phyloP scores from a whole-genome alignment of 2,797 vertebrate genomes.

The Threskiornis aethiopicus region DNA sequence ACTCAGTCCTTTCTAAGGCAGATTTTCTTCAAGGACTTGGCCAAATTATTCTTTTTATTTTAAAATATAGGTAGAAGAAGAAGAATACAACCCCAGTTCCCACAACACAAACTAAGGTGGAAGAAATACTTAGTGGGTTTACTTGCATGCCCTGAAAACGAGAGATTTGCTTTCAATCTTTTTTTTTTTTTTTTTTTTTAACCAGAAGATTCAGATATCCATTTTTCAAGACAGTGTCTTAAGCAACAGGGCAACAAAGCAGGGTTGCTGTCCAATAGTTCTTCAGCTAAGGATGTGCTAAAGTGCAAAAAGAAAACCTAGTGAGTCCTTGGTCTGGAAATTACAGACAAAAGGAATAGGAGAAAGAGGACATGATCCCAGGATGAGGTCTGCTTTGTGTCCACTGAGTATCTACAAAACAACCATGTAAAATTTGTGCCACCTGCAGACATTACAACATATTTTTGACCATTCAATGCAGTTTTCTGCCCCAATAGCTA shows the following conservation, averaged over 20 bases:
- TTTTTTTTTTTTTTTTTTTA: neutral
- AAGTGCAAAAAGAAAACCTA: neutral
- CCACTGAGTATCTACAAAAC: neutral
- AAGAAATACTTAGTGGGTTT: neutral
- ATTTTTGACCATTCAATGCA: conserved; percentile 12
- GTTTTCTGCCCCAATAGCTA: neutral
- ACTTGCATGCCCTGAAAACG: neutral
- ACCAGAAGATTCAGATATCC: neutral
- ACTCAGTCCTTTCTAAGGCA: neutral
- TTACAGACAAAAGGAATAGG: neutral
- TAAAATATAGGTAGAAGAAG: neutral
- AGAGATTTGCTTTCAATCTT: neutral
- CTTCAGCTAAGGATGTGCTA: neutral
- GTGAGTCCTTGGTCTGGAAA: neutral
- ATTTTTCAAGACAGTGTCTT: neutral
- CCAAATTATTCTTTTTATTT: neutral
- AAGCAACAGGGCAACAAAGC: neutral
- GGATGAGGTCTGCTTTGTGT: neutral
- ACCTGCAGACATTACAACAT: neutral
- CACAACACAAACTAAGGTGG: neutral
- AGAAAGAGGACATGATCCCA: neutral
- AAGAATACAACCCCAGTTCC: neutral
- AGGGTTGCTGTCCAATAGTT: neutral
- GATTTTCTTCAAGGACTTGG: neutral
- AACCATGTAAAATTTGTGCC: neutral